These are phyloP conservation scores for Caretta caretta DNA, from an alignment of 2,113 vertebrate genomes.

Conservation along the genomic window DNA sequence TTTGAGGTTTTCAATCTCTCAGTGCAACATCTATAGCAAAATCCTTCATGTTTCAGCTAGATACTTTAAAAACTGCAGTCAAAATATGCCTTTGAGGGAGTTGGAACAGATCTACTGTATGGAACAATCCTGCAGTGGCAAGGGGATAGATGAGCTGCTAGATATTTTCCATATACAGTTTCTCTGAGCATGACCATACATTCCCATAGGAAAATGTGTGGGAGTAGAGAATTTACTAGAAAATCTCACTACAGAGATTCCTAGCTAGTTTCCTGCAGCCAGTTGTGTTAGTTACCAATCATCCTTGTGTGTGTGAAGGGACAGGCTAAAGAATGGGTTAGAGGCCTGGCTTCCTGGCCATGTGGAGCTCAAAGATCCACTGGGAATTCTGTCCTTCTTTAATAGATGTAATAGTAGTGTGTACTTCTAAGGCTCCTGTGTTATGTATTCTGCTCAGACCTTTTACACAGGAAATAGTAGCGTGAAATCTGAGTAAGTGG, in stretches of 20 bases:
- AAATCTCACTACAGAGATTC: neutral
- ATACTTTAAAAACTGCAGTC: neutral
- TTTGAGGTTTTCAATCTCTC: neutral
- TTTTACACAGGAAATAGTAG: neutral
- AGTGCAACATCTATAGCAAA: neutral
- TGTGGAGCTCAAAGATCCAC: neutral
- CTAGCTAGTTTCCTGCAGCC: neutral
- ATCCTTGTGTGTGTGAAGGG: neutral
- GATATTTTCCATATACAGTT: neutral
- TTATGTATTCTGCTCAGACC: accelerated
- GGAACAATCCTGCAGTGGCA: neutral
- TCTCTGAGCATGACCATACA: neutral
- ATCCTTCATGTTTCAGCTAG: neutral
- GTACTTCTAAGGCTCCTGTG: neutral
- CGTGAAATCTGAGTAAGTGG: neutral
- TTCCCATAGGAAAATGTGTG: neutral
- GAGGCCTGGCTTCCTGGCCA: neutral
- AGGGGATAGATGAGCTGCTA: neutral
- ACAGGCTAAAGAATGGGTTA: neutral
- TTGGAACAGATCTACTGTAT: neutral
- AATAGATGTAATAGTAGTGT: accelerated
- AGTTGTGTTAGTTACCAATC: neutral
- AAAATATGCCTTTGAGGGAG: neutral
- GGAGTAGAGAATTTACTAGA: neutral
- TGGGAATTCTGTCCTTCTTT: neutral